A percentile compares a stretch with the other conserved stretches of the same genome.
These are phyloP conservation scores for Drosophila tani DNA, from an alignment of 1,140 invertebrate species.

Conservation along the genomic window DNA sequence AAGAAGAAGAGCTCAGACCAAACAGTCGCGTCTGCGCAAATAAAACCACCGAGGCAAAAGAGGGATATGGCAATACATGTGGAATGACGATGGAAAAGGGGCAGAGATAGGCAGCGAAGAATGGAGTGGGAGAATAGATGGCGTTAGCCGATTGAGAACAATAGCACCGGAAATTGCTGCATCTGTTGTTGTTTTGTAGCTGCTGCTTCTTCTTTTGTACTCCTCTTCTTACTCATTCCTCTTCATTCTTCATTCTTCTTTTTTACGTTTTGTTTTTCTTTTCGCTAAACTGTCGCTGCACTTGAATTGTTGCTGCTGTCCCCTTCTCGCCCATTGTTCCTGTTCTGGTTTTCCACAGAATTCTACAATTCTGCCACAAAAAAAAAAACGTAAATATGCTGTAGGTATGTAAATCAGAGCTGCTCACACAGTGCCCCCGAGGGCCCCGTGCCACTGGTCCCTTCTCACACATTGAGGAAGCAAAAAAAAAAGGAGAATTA, in stretches of 20 bases:
- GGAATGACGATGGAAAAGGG: conserved; percentile 4
- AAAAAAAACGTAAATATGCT: conserved; percentile 13
- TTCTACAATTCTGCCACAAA: conserved; percentile 43
- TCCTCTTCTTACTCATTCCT: conserved; percentile 21
- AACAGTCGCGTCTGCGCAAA: conserved; percentile 55
- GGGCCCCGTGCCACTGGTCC: conserved; percentile 7
- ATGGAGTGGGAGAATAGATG: conserved; percentile 46
- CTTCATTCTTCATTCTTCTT: conserved; percentile 7
- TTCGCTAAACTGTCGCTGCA: conserved; percentile 56
- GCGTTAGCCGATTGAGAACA: conserved; percentile 81
- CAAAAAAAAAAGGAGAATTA: conserved; percentile 1
- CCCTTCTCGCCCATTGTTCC: conserved; percentile 14
- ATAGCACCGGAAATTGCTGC: conserved; percentile 80
- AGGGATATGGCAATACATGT: conserved; percentile 5
- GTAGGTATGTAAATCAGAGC: conserved; percentile 12
- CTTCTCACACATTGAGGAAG: not conserved
- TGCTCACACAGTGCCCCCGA: conserved; percentile 1
- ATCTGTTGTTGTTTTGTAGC: conserved; percentile 72
- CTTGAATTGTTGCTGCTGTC: conserved; percentile 58
- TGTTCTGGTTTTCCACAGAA: conserved; percentile 35
- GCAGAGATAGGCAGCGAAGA: conserved; percentile 8
- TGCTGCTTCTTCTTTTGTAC: conserved; percentile 24
- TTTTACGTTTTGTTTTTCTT: conserved; percentile 30
- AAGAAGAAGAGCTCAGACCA: conserved; percentile 11
- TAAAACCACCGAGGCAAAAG: conserved; percentile 6